A percentile compares a stretch with the other conserved stretches of the same genome.
These are phyloP conservation scores for Nineta flava DNA, from an alignment of 2,888 invertebrate genomes.

Conservation along the genomic window DNA sequence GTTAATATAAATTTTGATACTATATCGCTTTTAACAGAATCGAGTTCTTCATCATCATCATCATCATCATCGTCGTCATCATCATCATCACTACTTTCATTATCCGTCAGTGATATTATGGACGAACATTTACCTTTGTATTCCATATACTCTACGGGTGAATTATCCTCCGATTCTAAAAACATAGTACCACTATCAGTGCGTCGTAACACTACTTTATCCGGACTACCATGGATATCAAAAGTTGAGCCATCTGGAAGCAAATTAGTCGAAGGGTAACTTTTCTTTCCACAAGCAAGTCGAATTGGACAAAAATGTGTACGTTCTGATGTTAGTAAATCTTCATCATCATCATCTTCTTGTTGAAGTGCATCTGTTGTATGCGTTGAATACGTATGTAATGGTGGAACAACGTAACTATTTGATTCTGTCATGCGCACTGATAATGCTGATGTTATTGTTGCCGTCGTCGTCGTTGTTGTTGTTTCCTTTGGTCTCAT, in stretches of 20 bases:
- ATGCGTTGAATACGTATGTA: conserved; percentile 6
- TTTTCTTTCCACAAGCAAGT: conserved; percentile 14
- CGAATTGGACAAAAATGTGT: conserved; percentile 74
- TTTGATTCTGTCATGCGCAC: conserved; percentile 1
- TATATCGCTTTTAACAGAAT: conserved; percentile 20
- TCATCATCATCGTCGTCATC: too few species aligned
- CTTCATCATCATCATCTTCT: conserved; percentile 41
- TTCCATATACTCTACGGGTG: conserved; percentile 35
- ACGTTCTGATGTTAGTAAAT: conserved; percentile 56
- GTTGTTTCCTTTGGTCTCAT: conserved; percentile 26
- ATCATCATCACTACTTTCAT: neutral
- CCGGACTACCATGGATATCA: conserved; percentile 44
- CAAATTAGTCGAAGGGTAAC: conserved; percentile 31
- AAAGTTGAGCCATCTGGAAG: conserved; percentile 53
- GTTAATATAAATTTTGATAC: conserved; percentile 40
- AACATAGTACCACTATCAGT: conserved; percentile 47
- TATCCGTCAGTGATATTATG: neutral
- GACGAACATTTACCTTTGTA: conserved; percentile 26
- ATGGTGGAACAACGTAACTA: conserved; percentile 2
- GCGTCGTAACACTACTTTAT: conserved; percentile 45
- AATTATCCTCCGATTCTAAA: conserved; percentile 32
- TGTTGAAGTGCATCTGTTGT: conserved; percentile 13
- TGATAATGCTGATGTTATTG: too few species aligned
- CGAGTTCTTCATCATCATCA: too few species aligned
- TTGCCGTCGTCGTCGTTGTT: too few species aligned